Evolutionary conservation across 2,888 invertebrate species (phyloP), one percentile per base, ranked within the genome.

Genomic region (Perizoma affinitatum): DNA sequence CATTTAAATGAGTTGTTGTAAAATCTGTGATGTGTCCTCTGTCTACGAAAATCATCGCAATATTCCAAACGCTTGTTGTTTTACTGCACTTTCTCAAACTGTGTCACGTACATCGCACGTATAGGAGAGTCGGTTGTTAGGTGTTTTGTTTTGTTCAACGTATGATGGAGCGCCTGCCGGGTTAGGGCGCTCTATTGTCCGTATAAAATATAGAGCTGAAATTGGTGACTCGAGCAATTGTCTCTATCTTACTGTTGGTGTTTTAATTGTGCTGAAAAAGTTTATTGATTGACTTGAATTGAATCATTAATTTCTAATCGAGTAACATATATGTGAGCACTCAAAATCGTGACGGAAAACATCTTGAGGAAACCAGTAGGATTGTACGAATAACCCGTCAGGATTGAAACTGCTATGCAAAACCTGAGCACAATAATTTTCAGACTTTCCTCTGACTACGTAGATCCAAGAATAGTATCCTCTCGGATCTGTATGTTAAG

Each of bases 111-210:
- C 66, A 68, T 63, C 59, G 49, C 59, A 70, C 65, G 68, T 73
- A 74, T 73, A 70, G 66, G 58, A 48, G 58, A 48, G 74, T 65
- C 70, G 70, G 76, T 79, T 69, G 80, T 75, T 73, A 76, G 70
- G 74, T 73, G 70, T 64, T 66, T 61, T 76, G 79, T 79, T 80
- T 75, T 76, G 78, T 77, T 65, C 73, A 55, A 45, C 66, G 72
- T 72, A 67, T 67, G 76, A 75, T 74, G 74, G 71, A 70, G 67
- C 72, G 69, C 66, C 70, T 66, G 70, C 61, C 69, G 75, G 79
- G 76, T 76, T 79, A 76, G 74, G 58, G 61, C 65, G 57, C 51
- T 41, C 68, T 70, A 76, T 79, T 79, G 78, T 79, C 58, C 70
- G 53, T 47, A 63, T 66, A 66, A 58, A 64, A 63, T 70, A 59